phyloP scores from a whole-genome alignment of 2,888 invertebrate species.

The Dexiosoma caninum region DNA sequence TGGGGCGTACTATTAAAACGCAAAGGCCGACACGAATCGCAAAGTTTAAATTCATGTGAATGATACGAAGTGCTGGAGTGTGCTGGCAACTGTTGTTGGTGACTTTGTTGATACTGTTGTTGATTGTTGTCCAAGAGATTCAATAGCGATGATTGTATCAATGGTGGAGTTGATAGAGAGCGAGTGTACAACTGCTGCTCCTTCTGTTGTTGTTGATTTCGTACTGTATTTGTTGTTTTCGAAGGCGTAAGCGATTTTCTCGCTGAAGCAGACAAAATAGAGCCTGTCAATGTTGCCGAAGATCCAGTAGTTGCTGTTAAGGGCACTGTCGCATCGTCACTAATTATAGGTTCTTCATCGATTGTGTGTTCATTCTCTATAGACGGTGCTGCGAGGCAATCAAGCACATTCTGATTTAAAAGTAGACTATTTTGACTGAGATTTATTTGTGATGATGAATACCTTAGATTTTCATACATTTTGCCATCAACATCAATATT shows the following conservation, averaged over 20 bases:
- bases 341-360: conserved; percentile 66
- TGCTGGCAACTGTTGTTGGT: conserved; percentile 28
- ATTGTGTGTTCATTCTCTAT: conserved; percentile 32
- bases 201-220: conserved; percentile 40
- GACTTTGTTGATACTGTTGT: conserved; percentile 23
- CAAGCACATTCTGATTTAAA: conserved; percentile 70
- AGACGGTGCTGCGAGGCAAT: conserved; percentile 50
- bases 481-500: conserved; percentile 47
- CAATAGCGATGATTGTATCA: conserved; percentile 31
- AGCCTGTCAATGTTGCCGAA: conserved; percentile 52
- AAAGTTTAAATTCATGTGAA: conserved; percentile 74
- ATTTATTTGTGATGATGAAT: conserved; percentile 74
- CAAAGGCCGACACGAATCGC: conserved; percentile 75
- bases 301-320: conserved; percentile 59
- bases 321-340: conserved; percentile 65
- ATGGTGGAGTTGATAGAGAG: conserved; percentile 42
- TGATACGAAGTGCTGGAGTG: conserved; percentile 60
- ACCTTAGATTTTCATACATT: conserved; percentile 75
- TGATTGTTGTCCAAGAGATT: conserved; percentile 48
- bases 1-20: conserved; percentile 67
- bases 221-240: conserved; percentile 24
- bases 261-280: conserved; percentile 57
- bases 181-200: conserved; percentile 51
- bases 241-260: conserved; percentile 29
- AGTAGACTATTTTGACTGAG: conserved; percentile 75